Evolutionary conservation across 2,797 vertebrate genomes (phyloP).

Genomic region (Rallus crepitans): DNA sequence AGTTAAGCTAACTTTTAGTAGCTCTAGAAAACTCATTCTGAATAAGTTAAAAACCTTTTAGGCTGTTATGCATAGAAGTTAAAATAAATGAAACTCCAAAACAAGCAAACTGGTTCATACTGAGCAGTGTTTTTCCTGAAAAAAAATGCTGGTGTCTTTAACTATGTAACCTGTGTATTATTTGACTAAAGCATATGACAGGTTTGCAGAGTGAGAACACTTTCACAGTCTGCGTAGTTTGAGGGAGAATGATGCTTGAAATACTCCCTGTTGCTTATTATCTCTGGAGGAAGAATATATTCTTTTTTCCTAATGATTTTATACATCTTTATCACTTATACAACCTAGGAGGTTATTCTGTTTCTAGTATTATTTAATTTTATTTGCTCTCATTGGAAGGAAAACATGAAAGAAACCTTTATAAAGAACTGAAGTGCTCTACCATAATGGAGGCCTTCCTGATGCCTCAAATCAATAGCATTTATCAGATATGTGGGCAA

Average conservation of each 20-base stretch:
- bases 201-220: background rate
- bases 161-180: background rate
- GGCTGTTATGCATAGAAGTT: background rate
- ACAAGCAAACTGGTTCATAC: background rate
- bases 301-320: background rate
- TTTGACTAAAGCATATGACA: background rate
- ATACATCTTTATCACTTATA: background rate
- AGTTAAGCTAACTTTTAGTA: background rate
- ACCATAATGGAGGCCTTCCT: background rate
- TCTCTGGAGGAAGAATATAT: background rate
- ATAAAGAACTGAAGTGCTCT: background rate
- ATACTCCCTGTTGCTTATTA: background rate
- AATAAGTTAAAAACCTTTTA: background rate
- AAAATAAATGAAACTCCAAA: background rate
- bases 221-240: background rate
- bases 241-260: background rate
- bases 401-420: background rate
- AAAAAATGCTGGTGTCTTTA: background rate
- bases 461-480: background rate
- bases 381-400: background rate
- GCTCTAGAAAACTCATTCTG: background rate
- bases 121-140: background rate
- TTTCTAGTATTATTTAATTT: background rate
- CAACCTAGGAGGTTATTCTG: background rate
- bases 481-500: background rate